Evolutionary conservation across 2,888 invertebrate species (phyloP).

Genomic region (Tinea semifulvella): DNA sequence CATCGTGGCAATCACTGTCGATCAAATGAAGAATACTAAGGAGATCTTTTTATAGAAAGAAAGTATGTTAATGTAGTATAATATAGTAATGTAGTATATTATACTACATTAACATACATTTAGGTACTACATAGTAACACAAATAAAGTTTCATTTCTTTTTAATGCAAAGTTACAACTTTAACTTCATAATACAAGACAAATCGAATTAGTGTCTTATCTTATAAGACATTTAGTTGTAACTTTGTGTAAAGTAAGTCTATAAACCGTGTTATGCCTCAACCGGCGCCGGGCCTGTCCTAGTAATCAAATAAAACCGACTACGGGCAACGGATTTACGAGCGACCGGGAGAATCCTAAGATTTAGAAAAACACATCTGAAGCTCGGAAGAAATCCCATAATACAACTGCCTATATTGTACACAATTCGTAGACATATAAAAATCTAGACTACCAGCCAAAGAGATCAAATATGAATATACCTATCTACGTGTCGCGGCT

Average conservation of each 20-base stretch:
- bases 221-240: slow-evolving; percentile 9
- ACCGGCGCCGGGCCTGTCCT: slow-evolving; percentile 29
- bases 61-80: no score
- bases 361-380: slow-evolving; percentile 11
- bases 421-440: background rate
- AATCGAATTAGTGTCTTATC: background rate
- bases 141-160: no score
- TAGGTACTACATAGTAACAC: no score
- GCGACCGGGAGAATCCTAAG: slow-evolving; percentile 28
- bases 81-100: no score
- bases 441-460: no score
- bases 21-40: no score
- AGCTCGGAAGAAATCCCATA: slow-evolving; percentile 12
- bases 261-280: slow-evolving; percentile 40
- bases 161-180: no score
- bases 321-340: slow-evolving; percentile 42
- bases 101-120: no score
- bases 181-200: background rate
- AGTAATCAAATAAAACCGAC: slow-evolving; percentile 44
- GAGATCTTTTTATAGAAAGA: no score
- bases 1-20: no score
- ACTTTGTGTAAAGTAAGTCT: slow-evolving; percentile 35
- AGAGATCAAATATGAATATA: no score
- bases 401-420: slow-evolving; percentile 10
- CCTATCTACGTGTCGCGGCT: no score